Percentiles rank a stretch among this genome's conserved stretches.
phyloP scores from a whole-genome alignment of 2,888 invertebrate species.

The Drosophila hamatofila region DNA sequence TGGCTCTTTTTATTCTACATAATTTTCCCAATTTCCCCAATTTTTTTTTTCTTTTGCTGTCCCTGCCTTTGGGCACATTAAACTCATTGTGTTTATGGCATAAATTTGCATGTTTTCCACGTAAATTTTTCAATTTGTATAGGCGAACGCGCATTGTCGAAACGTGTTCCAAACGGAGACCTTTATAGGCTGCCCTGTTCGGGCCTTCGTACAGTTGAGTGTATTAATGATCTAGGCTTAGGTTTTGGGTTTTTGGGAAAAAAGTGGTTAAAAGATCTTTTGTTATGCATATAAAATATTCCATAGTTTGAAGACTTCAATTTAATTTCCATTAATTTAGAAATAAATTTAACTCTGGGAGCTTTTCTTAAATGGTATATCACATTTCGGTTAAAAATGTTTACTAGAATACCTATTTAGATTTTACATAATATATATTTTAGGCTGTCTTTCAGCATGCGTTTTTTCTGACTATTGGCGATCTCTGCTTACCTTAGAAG shows the following conservation, averaged over 20 bases:
- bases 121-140: conserved; percentile 81
- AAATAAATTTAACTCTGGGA: no score
- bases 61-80: conserved; percentile 65
- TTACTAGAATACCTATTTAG: no score
- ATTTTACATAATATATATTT: no score
- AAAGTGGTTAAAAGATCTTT: background rate
- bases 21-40: conserved; percentile 6
- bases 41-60: conserved; percentile 20
- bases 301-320: background rate
- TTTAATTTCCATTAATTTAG: background rate
- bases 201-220: background rate
- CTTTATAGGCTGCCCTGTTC: conserved; percentile 19
- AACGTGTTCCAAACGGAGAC: background rate
- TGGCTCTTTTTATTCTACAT: conserved; percentile 23
- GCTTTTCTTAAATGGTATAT: no score
- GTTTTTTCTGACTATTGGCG: no score
- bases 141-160: conserved; percentile 50
- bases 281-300: background rate
- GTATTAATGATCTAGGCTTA: conserved; percentile 5
- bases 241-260: background rate
- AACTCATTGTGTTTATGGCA: conserved; percentile 82
- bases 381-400: no score
- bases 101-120: conserved; percentile 81
- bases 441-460: no score
- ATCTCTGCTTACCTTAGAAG: no score